A percentile compares a stretch with the other conserved stretches of the same genome.
phyloP scores from a whole-genome alignment of 2,113 vertebrate species.

The Xerus inauris region DNA sequence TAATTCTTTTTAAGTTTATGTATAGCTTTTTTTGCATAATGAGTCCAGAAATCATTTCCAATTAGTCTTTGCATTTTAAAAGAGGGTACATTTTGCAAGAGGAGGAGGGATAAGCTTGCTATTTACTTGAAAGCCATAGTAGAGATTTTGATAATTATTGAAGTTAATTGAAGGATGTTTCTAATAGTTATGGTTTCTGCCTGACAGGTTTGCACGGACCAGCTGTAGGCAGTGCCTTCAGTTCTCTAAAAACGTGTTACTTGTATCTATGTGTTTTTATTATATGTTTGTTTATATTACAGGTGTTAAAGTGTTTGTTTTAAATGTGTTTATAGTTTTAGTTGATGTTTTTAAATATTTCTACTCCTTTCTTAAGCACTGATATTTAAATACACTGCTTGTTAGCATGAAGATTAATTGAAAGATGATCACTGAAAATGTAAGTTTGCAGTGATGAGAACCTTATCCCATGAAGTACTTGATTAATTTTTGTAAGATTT shows the following conservation, averaged over 20 bases:
- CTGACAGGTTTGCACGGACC: constrained; percentile 1
- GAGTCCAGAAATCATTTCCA: not conserved
- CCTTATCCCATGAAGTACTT: not conserved
- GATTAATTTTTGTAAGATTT: constrained; percentile 39
- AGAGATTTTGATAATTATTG: constrained; percentile 4
- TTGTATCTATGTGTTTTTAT: not conserved
- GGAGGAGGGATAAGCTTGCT: not conserved
- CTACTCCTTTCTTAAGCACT: not conserved
- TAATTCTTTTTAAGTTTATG: constrained; percentile 3
- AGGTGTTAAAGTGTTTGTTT: constrained; percentile 17
- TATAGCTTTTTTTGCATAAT: not conserved
- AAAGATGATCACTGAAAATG: not conserved
- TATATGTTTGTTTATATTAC: not conserved
- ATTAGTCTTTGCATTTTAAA: constrained; percentile 1
- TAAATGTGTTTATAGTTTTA: not conserved
- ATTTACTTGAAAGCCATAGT: not conserved
- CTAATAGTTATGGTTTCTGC: not conserved
- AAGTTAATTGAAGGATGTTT: not conserved
- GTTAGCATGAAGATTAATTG: constrained; percentile 4
- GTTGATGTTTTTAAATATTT: constrained; percentile 8
- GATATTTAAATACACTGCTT: not conserved
- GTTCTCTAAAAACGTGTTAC: not conserved
- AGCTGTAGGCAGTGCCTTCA: not conserved
- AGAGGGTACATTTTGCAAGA: constrained; percentile 32
- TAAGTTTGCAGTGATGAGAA: not conserved